Evolutionary conservation across 2,113 vertebrate species (phyloP).

Genomic region (Colius striatus): DNA sequence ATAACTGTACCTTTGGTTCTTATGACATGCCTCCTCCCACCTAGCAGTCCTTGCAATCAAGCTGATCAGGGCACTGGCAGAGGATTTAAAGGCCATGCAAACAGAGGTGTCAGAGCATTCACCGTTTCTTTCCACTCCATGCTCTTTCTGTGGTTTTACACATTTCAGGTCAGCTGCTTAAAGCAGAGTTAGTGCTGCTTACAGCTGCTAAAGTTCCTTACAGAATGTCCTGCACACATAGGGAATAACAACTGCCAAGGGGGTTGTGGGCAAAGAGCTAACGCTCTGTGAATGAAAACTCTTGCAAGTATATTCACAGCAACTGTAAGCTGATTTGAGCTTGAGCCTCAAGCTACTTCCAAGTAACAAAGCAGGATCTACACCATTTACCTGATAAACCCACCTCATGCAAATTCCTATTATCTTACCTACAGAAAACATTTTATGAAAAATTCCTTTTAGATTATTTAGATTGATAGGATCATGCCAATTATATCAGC

Average conservation of each 20-base stretch:
- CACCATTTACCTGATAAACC: not conserved
- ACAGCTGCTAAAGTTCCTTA: not conserved
- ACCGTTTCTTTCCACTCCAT: not conserved
- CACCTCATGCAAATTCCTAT: not conserved
- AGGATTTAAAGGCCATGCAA: not conserved
- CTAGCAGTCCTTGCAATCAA: not conserved
- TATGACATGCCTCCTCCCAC: not conserved
- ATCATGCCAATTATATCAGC: not conserved
- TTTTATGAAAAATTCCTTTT: not conserved
- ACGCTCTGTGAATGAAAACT: not conserved
- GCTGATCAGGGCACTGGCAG: not conserved
- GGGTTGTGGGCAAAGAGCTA: not conserved
- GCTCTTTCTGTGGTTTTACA: not conserved
- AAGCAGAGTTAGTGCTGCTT: not conserved
- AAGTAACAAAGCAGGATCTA: not conserved
- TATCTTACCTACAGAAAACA: not conserved
- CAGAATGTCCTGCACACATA: not conserved
- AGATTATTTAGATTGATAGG: not conserved
- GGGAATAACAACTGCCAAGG: not conserved
- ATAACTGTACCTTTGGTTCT: not conserved
- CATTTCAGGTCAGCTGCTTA: constrained; percentile 30
- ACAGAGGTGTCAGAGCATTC: not conserved
- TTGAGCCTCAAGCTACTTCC: not conserved
- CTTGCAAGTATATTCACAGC: not conserved
- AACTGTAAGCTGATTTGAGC: not conserved